These are phyloP conservation scores for Sitta carolinensis DNA, from an alignment of 2,797 vertebrate genomes.

Conservation along the genomic window DNA sequence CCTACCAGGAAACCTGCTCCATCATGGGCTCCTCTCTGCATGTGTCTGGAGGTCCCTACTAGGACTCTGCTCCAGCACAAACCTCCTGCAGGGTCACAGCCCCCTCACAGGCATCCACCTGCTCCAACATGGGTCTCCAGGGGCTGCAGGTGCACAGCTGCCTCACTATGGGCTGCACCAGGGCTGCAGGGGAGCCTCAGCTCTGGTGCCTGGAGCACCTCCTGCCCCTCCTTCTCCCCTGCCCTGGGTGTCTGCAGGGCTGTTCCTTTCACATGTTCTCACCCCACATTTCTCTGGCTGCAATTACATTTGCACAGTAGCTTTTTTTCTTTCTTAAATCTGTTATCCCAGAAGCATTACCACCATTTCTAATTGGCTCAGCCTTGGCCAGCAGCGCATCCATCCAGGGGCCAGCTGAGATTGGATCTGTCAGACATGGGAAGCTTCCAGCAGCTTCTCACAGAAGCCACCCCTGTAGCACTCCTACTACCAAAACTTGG, in stretches of 20 bases:
- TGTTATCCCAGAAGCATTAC: neutral
- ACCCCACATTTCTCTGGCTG: too few relatives aligned
- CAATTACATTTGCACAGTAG: too few relatives aligned
- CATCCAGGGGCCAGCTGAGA: neutral
- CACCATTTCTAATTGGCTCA: neutral
- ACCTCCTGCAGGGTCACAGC: neutral
- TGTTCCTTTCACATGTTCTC: too few relatives aligned
- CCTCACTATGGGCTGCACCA: neutral
- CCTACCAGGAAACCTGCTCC: neutral
- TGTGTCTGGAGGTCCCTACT: neutral
- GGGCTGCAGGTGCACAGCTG: neutral
- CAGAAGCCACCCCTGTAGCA: neutral
- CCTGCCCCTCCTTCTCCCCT: neutral
- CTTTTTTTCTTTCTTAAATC: neutral
- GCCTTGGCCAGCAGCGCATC: neutral
- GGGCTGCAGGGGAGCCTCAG: neutral
- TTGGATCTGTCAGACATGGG: neutral
- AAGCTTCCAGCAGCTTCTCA: neutral
- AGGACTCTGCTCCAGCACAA: neutral
- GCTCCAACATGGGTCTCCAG: fast-evolving
- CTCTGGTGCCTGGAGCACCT: neutral
- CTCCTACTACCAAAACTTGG: neutral
- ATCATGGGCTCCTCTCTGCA: neutral
- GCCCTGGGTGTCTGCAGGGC: neutral
- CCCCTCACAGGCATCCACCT: neutral